Conservation (phyloP, 2,888 invertebrate genomes). For the Sarcophaga subvicina region DNA sequence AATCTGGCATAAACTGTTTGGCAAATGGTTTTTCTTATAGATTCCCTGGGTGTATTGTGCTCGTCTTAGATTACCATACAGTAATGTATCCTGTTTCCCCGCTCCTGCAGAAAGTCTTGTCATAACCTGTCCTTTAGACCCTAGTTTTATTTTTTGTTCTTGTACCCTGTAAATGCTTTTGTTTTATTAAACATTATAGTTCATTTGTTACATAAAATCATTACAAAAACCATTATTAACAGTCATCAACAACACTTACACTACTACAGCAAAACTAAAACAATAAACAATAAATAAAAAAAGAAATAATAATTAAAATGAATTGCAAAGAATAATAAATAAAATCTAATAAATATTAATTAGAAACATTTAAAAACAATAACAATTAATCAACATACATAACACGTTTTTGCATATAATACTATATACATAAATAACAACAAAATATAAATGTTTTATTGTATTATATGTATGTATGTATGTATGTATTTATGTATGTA, state of each 20-base stretch:
- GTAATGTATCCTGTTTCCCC: neutral
- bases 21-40: neutral
- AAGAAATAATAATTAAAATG: neutral
- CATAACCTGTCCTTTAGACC: neutral
- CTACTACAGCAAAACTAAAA: constrained; percentile 12
- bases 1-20: neutral
- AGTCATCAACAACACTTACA: constrained; percentile 38
- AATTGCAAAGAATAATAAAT: neutral
- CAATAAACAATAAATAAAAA: neutral
- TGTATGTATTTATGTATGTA: constrained; percentile 50
- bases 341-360: constrained; percentile 56
- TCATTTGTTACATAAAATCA: constrained; percentile 36
- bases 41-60: constrained; percentile 45
- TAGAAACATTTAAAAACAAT: constrained; percentile 56
- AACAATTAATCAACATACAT: constrained; percentile 57
- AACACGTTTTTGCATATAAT: constrained; percentile 57
- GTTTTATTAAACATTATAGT: constrained; percentile 13
- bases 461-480: constrained; percentile 49
- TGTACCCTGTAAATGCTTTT: neutral
- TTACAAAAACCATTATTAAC: constrained; percentile 26
- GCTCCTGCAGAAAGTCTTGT: neutral
- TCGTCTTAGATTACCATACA: constrained; percentile 41
- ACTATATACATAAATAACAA: constrained; percentile 49
- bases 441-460: constrained; percentile 56
- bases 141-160: no score